Evolutionary conservation across 1,140 invertebrate species (phyloP), one percentile per base, ranked within the genome.

Genomic region (Ips typographus): DNA sequence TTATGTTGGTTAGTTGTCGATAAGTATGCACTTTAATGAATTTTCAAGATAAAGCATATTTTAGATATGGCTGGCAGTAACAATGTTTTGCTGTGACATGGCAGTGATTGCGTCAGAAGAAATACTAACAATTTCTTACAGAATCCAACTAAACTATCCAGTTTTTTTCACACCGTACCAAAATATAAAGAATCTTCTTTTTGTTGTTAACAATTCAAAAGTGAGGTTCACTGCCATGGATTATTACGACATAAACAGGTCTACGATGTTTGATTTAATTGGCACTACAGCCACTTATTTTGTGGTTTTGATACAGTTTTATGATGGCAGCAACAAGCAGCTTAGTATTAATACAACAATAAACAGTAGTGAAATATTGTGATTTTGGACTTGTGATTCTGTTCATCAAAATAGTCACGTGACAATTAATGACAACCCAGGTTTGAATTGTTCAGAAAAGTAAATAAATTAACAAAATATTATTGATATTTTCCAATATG

Each of bases 221-320:
- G 43, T 71, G 7, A 44, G 36, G 38, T 71, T 71, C 57, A 71
- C 63, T 41, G 62, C 69, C 1, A 71, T 65, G 69, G 62, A 71
- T 55, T 71, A 55, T 42, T 71, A 71, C 57, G 69, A 71, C 7
- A 71, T 71, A 22, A 65, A 64, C 43, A 55, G 62, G 57, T 71
- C 62, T 2, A 65, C 69, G 3, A 71, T 71, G 69, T 71, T 71
- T 55, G 56, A 61, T 7, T n/a, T 71, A 7, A 71, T 71, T 49
- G 64, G 69, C n/a, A 71, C 69, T 7, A 71, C 69, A 6, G 62
- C 69, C 40, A 65, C 69, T 38, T 71, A 71, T 52, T 71, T 71
- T 56, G 69, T 71, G 6, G 69, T 71, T 47, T 40, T 71, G 6
- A 65, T 71, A n/a, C 62, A 71, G 41, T 71, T 71, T 55, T 71